Evolutionary conservation across 2,113 vertebrate species (phyloP).

Genomic region (Brachyistius frenatus): DNA sequence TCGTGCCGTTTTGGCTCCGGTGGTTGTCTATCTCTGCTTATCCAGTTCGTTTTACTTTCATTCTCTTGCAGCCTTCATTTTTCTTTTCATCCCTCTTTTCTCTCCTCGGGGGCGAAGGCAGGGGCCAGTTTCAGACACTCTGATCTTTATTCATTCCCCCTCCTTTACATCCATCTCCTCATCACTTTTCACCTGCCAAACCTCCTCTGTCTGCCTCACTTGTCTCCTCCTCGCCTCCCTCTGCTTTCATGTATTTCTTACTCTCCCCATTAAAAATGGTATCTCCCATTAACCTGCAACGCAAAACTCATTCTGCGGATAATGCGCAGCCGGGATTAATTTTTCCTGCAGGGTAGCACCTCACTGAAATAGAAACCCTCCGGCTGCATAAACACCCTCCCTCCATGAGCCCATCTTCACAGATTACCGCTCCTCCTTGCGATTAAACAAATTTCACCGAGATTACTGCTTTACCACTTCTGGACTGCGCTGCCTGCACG

Average conservation of each 20-base stretch:
- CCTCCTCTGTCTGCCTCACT: background rate
- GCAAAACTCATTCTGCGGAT: constrained; percentile 39
- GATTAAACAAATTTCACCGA: constrained; percentile 74
- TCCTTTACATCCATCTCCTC: background rate
- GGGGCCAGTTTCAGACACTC: constrained; percentile 9
- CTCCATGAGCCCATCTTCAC: constrained; percentile 62
- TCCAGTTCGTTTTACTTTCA: background rate
- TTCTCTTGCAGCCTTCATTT: too few relatives aligned
- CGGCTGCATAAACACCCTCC: constrained; percentile 50
- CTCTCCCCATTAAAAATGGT: too few relatives aligned
- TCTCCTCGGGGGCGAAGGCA: background rate
- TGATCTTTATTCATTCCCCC: constrained; percentile 7
- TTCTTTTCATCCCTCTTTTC: background rate
- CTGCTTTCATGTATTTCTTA: too few relatives aligned
- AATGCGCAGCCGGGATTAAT: constrained; percentile 61
- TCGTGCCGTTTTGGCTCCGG: background rate
- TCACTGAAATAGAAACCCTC: constrained; percentile 68
- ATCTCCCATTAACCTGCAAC: constrained; percentile 54
- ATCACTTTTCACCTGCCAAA: background rate
- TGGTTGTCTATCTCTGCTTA: background rate
- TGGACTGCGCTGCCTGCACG: constrained; percentile 50
- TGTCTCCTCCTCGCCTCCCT: background rate
- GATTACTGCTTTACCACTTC: constrained; percentile 66
- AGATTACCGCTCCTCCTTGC: constrained; percentile 72
- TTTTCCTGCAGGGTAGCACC: constrained; percentile 61